phyloP scores from a whole-genome alignment of 1,140 invertebrate genomes.

The Heterodera carotae region DNA sequence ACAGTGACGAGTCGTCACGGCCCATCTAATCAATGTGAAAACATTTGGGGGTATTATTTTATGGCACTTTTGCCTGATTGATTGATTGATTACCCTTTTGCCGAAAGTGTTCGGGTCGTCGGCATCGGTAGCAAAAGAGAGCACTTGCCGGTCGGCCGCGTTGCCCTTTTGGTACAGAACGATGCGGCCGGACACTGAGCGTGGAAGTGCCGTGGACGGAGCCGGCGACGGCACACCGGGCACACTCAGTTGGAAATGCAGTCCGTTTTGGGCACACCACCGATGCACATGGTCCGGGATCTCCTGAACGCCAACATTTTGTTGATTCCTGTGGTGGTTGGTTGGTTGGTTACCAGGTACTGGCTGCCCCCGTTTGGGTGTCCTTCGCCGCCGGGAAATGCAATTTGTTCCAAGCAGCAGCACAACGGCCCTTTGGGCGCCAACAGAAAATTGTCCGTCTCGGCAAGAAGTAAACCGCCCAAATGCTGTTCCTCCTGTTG shows the following conservation, averaged over 20 bases:
- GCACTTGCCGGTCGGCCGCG: constrained; percentile 51
- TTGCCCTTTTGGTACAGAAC: constrained; percentile 61
- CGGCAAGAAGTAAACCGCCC: constrained; percentile 50
- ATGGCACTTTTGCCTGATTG: no score
- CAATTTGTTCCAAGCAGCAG: constrained; percentile 57
- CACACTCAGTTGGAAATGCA: constrained; percentile 53
- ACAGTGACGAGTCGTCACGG: constrained; percentile 10
- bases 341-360: constrained; percentile 37
- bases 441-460: constrained; percentile 54
- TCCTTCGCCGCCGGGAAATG: constrained; percentile 37
- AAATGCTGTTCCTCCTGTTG: constrained; percentile 47
- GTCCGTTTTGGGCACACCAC: constrained; percentile 62
- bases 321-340: not conserved
- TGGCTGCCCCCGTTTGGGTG: constrained; percentile 40
- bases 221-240: constrained; percentile 12
- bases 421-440: constrained; percentile 53
- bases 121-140: constrained; percentile 29
- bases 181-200: constrained; percentile 37
- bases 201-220: not conserved
- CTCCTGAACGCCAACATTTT: constrained; percentile 42
- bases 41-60: no score
- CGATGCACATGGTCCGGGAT: constrained; percentile 56
- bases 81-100: not conserved
- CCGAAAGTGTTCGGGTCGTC: not conserved
- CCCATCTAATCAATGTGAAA: not conserved